Conservation (phyloP, 2,797 vertebrate species). For the Anabacerthia variegaticeps region DNA sequence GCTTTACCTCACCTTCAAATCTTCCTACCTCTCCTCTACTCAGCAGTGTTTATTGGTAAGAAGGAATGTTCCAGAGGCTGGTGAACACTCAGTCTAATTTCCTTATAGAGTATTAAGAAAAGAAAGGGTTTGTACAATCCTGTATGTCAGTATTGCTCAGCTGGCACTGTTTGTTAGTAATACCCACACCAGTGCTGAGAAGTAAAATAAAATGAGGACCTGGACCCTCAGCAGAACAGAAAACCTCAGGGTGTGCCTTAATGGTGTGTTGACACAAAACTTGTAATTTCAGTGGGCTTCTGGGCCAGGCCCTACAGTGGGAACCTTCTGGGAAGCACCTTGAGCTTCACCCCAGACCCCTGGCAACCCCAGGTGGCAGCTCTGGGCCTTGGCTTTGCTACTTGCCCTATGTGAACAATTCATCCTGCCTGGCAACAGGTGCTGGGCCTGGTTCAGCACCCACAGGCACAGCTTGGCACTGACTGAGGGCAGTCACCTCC, state of each 20-base stretch:
- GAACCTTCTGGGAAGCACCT: background rate
- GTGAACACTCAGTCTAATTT: background rate
- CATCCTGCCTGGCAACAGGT: background rate
- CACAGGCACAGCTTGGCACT: background rate
- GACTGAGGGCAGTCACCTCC: background rate
- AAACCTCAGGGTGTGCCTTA: background rate
- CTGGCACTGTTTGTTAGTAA: background rate
- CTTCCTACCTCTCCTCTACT: background rate
- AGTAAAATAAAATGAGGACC: background rate
- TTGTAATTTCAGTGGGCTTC: background rate
- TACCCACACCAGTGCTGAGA: background rate
- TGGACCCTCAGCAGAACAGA: background rate
- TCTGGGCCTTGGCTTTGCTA: background rate
- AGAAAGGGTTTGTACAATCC: background rate
- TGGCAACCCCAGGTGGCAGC: background rate
- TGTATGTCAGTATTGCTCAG: background rate
- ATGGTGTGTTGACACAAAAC: background rate
- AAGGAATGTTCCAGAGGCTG: background rate
- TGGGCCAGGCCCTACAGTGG: background rate
- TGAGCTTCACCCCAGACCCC: background rate
- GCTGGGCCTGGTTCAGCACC: background rate
- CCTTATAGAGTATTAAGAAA: background rate
- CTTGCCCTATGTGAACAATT: rapidly evolving
- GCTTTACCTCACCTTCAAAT: background rate
- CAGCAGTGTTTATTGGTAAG: background rate